These are phyloP conservation scores for Probosciger aterrimus DNA, from an alignment of 2,113 vertebrate species.

Conservation along the genomic window DNA sequence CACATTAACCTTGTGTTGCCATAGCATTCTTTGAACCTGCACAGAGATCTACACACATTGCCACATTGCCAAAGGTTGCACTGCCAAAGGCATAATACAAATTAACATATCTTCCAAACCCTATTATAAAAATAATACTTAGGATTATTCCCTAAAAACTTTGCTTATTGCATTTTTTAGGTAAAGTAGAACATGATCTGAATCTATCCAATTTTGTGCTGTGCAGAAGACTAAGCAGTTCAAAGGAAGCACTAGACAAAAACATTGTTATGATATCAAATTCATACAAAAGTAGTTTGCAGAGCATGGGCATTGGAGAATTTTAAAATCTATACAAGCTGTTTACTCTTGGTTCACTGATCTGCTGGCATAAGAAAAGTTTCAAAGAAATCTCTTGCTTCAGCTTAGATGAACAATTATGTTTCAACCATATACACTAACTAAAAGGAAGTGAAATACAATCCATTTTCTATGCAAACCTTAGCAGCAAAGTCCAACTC, in stretches of 20 bases:
- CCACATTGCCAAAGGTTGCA: neutral
- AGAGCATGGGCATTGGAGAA: neutral
- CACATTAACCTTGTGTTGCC: neutral
- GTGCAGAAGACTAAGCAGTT: neutral
- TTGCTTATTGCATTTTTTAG: neutral
- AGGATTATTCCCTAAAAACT: neutral
- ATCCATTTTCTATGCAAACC: neutral
- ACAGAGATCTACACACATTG: neutral
- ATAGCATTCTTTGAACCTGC: neutral
- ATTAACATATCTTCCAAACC: neutral
- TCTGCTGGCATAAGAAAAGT: neutral
- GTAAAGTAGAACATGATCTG: neutral
- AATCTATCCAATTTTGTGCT: neutral
- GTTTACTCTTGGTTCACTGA: neutral
- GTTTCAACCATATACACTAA: neutral
- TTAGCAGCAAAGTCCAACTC: neutral
- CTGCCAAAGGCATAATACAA: neutral
- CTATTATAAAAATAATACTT: neutral
- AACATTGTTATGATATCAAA: neutral
- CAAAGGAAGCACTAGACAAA: neutral
- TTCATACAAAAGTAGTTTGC: neutral
- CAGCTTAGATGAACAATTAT: neutral
- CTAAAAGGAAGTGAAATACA: neutral
- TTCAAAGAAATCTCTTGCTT: neutral
- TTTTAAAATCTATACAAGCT: neutral